Evolutionary conservation across 92 coral and sea anemone species (phyloP).

Genomic region (Umimayanthus kanabou): DNA sequence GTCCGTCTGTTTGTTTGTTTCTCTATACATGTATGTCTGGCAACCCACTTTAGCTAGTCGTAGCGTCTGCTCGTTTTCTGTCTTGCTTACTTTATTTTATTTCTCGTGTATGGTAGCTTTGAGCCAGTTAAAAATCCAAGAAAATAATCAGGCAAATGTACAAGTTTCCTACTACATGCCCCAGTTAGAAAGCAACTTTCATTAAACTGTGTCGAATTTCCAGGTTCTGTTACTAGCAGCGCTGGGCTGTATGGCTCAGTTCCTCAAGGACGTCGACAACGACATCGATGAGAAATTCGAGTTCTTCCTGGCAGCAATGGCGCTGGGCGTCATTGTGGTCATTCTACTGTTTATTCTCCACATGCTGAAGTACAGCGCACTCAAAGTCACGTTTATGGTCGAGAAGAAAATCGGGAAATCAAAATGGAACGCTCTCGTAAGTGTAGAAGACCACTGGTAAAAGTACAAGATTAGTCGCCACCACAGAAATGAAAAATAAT

Average conservation of each 20-base stretch:
- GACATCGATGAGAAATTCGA: neutral
- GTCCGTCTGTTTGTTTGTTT: neutral
- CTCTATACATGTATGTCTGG: no score
- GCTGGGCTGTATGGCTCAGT: neutral
- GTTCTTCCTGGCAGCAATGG: neutral
- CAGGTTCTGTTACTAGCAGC: neutral
- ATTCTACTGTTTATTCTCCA: neutral
- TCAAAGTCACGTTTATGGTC: neutral
- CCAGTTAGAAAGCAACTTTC: neutral
- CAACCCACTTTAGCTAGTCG: no score
- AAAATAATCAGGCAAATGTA: neutral
- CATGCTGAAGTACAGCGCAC: neutral
- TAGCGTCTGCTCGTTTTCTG: no score
- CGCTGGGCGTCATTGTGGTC: neutral
- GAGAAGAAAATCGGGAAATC: slow-evolving; percentile 6
- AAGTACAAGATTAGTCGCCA: no score
- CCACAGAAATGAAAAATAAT: no score
- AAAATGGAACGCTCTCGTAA: slow-evolving; percentile 1
- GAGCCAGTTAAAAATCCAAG: no score
- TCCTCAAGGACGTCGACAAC: neutral
- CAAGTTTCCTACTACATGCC: neutral
- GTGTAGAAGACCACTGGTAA: neutral
- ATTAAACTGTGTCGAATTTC: no score
- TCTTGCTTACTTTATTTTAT: no score
- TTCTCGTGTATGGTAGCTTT: no score